Conservation (phyloP, 2,113 vertebrate species). For the Butorides virescens region DNA sequence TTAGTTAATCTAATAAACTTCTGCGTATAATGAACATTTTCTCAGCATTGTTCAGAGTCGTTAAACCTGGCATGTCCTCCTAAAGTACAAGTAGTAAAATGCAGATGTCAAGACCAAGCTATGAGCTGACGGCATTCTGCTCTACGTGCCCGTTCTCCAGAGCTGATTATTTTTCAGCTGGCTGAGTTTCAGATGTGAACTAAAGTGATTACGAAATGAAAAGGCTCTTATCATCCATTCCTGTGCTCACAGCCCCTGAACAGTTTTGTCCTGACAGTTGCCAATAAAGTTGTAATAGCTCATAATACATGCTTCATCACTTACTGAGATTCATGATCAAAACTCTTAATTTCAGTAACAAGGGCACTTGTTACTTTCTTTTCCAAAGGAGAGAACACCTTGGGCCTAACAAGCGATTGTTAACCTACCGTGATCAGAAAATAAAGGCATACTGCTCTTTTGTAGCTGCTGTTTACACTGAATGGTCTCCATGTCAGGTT, state of each 20-base stretch:
- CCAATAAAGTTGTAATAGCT: background rate
- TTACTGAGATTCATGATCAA: background rate
- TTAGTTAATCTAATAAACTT: constrained; percentile 11
- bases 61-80: background rate
- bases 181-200: constrained; percentile 7
- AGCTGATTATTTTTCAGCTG: constrained; percentile 22
- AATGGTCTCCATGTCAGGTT: background rate
- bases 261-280: background rate
- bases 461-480: background rate
- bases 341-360: background rate
- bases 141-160: background rate
- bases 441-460: background rate
- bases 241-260: background rate
- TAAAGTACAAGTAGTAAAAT: background rate
- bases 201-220: constrained; percentile 10
- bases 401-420: constrained; percentile 2
- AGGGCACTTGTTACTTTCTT: background rate
- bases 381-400: background rate
- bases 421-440: background rate
- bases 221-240: background rate
- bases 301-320: background rate
- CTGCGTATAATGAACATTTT: background rate
- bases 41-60: background rate
- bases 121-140: background rate
- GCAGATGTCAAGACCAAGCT: background rate